Evolutionary conservation across 2,113 vertebrate species (phyloP).

Genomic region (Octodon degus): DNA sequence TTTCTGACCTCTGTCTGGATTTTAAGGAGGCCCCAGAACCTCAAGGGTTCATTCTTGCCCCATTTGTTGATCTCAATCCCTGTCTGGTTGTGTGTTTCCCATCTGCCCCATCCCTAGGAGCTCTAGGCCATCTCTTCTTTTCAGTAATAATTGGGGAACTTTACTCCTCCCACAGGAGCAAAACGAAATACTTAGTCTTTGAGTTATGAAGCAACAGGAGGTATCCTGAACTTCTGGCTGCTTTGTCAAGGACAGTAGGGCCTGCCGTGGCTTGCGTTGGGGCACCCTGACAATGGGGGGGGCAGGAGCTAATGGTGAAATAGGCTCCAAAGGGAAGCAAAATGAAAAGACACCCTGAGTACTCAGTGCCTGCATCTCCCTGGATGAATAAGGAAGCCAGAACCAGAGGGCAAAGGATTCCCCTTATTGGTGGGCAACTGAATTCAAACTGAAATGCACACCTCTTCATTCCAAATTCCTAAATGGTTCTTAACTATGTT

Average conservation of each 20-base stretch:
- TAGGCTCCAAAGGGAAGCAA: background rate
- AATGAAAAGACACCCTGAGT: accelerated
- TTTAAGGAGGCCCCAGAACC: background rate
- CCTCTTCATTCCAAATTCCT: background rate
- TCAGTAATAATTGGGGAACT: background rate
- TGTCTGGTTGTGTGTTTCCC: background rate
- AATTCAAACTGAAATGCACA: background rate
- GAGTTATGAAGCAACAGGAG: background rate
- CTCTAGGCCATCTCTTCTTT: background rate
- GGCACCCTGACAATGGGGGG: background rate
- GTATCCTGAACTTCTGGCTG: background rate
- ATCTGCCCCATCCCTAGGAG: background rate
- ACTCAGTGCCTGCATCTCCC: background rate
- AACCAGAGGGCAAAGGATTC: too few relatives aligned
- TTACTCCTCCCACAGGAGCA: background rate
- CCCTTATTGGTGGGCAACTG: background rate
- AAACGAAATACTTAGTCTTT: background rate
- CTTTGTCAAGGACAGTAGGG: background rate
- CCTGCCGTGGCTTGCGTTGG: accelerated
- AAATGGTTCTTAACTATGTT: background rate
- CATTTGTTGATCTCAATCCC: too few relatives aligned
- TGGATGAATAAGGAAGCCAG: background rate
- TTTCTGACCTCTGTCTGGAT: background rate
- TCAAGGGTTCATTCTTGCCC: background rate
- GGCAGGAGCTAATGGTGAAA: background rate